Conservation (phyloP, 1,140 invertebrate genomes). For the Stegodyphus dumicola region DNA sequence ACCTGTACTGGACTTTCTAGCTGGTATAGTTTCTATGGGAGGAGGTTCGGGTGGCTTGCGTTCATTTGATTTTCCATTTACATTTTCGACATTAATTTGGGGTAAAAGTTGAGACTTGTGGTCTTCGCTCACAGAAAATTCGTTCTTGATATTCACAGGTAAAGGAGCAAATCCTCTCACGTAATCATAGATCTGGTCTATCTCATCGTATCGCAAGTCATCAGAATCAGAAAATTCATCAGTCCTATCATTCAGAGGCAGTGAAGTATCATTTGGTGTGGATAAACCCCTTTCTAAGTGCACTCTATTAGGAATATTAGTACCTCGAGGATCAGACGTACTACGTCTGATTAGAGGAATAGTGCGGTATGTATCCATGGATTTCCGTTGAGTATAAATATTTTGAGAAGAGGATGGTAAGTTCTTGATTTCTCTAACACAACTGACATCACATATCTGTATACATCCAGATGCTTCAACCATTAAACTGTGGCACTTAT, state of each 20-base stretch:
- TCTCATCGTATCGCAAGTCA: constrained; percentile 86
- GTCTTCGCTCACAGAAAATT: constrained; percentile 49
- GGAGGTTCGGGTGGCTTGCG: constrained; percentile 82
- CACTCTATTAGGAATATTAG: constrained; percentile 7
- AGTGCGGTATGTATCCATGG: constrained; percentile 15
- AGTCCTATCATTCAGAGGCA: background rate
- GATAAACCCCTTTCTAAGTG: constrained; percentile 35
- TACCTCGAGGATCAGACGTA: constrained; percentile 58
- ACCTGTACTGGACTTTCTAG: constrained; percentile 32
- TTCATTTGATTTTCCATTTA: constrained; percentile 1
- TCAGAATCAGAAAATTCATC: constrained; percentile 68
- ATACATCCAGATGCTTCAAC: constrained; percentile 86
- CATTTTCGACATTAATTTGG: constrained; percentile 2
- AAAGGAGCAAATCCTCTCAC: constrained; percentile 90
- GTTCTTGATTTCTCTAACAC: constrained; percentile 50
- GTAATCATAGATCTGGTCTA: constrained; percentile 96
- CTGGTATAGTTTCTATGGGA: constrained; percentile 87
- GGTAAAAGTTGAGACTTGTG: constrained; percentile 33
- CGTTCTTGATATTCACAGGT: constrained; percentile 69
- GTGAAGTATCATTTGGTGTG: constrained; percentile 28
- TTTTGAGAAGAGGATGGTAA: constrained; percentile 26
- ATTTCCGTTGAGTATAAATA: constrained; percentile 23
- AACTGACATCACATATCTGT: constrained; percentile 69
- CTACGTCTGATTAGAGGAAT: constrained; percentile 57
- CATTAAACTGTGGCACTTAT: constrained; percentile 81